A percentile compares a stretch with the other conserved stretches of the same genome.
Conservation (phyloP, 2,797 vertebrate genomes). For the Pipistrellus pygmaeus region DNA sequence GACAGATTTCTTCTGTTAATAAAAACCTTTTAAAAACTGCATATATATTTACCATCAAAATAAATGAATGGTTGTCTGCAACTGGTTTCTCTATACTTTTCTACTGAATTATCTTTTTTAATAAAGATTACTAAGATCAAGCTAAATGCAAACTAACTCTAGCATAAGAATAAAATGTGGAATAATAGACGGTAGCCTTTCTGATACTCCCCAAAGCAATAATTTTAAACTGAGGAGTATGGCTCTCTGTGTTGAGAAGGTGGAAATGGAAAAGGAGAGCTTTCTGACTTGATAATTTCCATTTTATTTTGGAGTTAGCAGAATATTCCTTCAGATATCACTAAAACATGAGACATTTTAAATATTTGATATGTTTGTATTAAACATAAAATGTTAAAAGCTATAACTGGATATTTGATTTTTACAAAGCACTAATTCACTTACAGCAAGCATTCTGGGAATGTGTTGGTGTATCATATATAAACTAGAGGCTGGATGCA, state of each 20-base stretch:
- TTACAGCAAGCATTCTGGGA: neutral
- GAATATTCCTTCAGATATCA: slow-evolving; percentile 27
- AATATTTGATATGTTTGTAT: slow-evolving; percentile 37
- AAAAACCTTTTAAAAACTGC: neutral
- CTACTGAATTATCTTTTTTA: neutral
- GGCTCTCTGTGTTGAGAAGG: neutral
- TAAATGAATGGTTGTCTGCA: slow-evolving; percentile 9
- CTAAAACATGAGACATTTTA: slow-evolving; percentile 37
- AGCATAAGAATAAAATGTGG: neutral
- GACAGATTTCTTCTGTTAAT: neutral
- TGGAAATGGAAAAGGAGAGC: neutral
- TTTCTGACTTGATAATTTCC: neutral
- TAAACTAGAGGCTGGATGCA: neutral
- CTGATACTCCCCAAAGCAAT: neutral
- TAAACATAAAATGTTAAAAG: slow-evolving; percentile 49
- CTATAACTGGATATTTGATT: slow-evolving; percentile 16
- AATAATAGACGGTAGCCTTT: neutral
- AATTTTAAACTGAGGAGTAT: neutral
- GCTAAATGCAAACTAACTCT: neutral
- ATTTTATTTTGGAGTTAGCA: slow-evolving; percentile 54
- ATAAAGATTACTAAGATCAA: neutral
- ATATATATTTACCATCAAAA: slow-evolving; percentile 12
- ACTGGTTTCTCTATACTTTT: neutral
- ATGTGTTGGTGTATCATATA: neutral
- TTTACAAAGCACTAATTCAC: slow-evolving; percentile 29